Conservation (phyloP, 2,888 invertebrate genomes). For the Caradrina kadenii region DNA sequence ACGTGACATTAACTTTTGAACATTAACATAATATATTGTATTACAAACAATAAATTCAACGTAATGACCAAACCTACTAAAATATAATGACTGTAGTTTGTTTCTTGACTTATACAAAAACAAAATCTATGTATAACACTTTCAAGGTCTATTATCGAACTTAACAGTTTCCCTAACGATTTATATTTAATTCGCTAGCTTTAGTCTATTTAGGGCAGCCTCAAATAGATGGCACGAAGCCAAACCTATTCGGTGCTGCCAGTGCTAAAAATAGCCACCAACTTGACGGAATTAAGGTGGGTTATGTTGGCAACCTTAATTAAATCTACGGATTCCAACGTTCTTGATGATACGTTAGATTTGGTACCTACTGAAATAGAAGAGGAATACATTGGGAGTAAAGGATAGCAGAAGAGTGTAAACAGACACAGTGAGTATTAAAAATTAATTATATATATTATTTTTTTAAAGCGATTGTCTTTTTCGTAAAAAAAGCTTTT, state of each 20-base stretch:
- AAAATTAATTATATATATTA: too few species aligned
- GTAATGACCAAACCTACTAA: background rate
- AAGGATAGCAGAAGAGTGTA: background rate
- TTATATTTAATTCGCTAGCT: constrained; percentile 45
- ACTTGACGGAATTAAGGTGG: constrained; percentile 40
- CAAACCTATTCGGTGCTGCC: constrained; percentile 44
- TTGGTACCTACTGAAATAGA: background rate
- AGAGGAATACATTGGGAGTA: too few species aligned
- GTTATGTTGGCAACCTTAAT: constrained; percentile 30
- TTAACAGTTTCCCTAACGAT: constrained; percentile 18
- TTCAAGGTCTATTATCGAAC: background rate
- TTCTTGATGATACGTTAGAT: background rate
- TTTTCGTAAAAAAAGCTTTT: too few species aligned
- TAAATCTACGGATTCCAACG: constrained; percentile 6
- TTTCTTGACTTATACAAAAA: background rate
- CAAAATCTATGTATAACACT: constrained; percentile 1
- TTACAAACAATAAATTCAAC: background rate
- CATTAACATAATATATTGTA: background rate
- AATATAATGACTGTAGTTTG: background rate
- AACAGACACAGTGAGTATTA: too few species aligned
- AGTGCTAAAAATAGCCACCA: constrained; percentile 49
- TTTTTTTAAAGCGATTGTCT: too few species aligned
- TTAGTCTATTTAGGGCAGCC: constrained; percentile 40
- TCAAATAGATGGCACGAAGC: constrained; percentile 56
- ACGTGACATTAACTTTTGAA: too few species aligned